Evolutionary conservation across 2,888 invertebrate genomes (phyloP).

Genomic region (Julus scanicus): DNA sequence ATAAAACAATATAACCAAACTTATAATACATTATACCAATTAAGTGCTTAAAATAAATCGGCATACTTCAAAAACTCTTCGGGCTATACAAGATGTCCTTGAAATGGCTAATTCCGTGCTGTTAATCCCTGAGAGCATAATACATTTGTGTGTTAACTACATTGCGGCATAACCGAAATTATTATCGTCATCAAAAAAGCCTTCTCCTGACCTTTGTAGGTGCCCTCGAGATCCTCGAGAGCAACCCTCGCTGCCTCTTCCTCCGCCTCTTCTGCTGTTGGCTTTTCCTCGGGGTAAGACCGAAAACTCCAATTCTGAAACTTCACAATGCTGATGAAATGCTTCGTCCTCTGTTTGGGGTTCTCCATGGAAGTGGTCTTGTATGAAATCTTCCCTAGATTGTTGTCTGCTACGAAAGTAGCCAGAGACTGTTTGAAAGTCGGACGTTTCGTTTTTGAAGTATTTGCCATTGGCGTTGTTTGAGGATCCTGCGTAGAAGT

Average conservation of each 20-base stretch:
- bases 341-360: conserved; percentile 54
- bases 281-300: conserved; percentile 57
- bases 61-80: conserved; percentile 36
- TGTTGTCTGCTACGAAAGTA: conserved; percentile 55
- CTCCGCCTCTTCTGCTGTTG: conserved; percentile 57
- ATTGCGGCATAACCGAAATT: background rate
- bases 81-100: background rate
- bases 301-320: conserved; percentile 53
- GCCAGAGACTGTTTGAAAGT: conserved; percentile 29
- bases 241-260: conserved; percentile 58
- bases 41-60: background rate
- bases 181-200: background rate
- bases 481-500: background rate
- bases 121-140: background rate
- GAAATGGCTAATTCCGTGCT: background rate
- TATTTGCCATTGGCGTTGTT: background rate
- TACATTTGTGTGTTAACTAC: background rate
- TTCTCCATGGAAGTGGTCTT: conserved; percentile 41
- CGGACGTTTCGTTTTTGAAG: background rate
- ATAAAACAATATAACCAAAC: background rate
- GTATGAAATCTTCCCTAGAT: conserved; percentile 1
- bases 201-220: background rate
- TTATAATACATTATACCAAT: background rate
- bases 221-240: conserved; percentile 54
- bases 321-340: conserved; percentile 56